phyloP scores from a whole-genome alignment of 92 coral and sea anemone genomes.

The Chrysogorgia sp. region DNA sequence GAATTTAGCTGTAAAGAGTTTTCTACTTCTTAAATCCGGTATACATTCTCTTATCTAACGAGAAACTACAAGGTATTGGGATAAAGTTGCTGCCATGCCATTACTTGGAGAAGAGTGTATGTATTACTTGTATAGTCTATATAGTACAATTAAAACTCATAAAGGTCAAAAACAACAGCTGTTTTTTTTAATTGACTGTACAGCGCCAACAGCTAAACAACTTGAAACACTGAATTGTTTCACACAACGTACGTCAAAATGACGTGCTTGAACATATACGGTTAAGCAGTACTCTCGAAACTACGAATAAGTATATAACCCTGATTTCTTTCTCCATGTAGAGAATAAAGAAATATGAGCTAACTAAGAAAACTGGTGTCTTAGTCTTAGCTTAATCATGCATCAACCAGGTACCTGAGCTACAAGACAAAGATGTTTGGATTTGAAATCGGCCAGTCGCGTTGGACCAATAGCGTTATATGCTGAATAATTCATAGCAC shows the following conservation, averaged over 20 bases:
- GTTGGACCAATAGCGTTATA: constrained; percentile 2
- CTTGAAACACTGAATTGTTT: too few species aligned
- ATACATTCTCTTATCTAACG: too few species aligned
- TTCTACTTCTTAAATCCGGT: too few species aligned
- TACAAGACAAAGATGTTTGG: constrained; percentile 8
- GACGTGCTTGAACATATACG: too few species aligned
- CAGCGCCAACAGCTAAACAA: not conserved
- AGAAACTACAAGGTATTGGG: too few species aligned
- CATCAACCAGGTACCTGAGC: constrained; percentile 29
- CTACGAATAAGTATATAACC: not conserved
- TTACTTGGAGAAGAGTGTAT: too few species aligned
- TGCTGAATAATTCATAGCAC: constrained; percentile 45
- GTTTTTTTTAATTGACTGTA: not conserved
- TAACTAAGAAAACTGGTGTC: constrained; percentile 18
- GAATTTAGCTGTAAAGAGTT: too few species aligned
- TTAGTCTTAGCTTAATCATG: constrained; percentile 19
- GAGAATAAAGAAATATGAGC: not conserved
- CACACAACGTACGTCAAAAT: too few species aligned
- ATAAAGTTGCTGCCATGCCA: too few species aligned
- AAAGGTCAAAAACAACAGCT: not conserved
- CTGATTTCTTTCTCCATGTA: not conserved
- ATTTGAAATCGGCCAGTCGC: not conserved
- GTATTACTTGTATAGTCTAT: too few species aligned
- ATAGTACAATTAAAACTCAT: not conserved
- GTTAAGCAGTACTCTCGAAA: not conserved